Conservation (phyloP, 1,140 invertebrate species). For the Sminthurinus signatus region DNA sequence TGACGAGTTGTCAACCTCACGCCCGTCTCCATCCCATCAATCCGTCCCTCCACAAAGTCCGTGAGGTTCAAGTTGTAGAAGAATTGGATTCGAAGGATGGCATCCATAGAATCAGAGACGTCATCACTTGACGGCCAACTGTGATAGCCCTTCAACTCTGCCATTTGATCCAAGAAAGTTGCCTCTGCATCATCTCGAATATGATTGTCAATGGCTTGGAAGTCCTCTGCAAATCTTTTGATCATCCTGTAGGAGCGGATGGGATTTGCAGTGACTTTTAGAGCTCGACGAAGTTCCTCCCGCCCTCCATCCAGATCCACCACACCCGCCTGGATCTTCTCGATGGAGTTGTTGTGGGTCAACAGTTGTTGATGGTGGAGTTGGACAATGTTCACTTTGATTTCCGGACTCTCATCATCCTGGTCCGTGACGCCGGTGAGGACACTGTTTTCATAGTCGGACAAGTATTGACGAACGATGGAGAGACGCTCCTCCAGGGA, state of each 20-base stretch:
- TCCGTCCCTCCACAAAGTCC: conserved; percentile 21
- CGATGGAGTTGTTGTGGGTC: too few species aligned
- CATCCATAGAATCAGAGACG: conserved; percentile 28
- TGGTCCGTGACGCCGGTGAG: neutral
- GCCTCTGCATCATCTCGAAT: conserved; percentile 22
- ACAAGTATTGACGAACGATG: conserved; percentile 16
- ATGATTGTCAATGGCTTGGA: conserved; percentile 27
- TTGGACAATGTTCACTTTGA: too few species aligned
- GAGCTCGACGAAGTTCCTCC: neutral
- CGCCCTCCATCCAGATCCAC: neutral
- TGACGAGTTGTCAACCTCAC: conserved; percentile 32
- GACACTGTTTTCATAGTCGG: conserved; percentile 37
- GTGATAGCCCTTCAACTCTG: conserved; percentile 15
- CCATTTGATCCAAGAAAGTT: conserved; percentile 22
- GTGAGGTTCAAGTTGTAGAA: conserved; percentile 35
- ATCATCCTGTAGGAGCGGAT: conserved; percentile 36
- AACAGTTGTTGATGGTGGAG: too few species aligned
- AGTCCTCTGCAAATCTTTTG: conserved; percentile 33
- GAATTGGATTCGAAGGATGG: conserved; percentile 36
- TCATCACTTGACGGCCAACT: conserved; percentile 31
- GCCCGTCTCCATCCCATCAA: conserved; percentile 22
- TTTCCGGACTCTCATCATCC: neutral
- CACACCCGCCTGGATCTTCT: too few species aligned
- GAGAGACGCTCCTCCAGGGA: neutral
- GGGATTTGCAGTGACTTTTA: conserved; percentile 28